These are phyloP conservation scores for Dione vanillae DNA, from an alignment of 2,888 invertebrate genomes.

Conservation along the genomic window DNA sequence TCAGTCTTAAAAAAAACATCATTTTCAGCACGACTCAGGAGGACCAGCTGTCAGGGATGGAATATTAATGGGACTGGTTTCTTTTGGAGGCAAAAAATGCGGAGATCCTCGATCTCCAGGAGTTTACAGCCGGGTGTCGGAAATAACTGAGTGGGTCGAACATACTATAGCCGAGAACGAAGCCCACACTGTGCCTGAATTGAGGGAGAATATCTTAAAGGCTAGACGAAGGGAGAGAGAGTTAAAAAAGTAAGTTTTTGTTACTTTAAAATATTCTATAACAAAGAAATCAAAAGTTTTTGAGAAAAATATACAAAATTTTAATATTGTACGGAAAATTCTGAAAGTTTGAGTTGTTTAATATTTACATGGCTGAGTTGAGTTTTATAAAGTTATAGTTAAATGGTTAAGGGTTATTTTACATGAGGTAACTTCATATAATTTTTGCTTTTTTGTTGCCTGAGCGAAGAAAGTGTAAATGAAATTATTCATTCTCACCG, in stretches of 20 bases:
- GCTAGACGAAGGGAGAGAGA: constrained; percentile 68
- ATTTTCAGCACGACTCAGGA: constrained; percentile 72
- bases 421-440: no score
- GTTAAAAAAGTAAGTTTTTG: constrained; percentile 60
- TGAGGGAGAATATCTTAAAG: constrained; percentile 66
- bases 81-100: constrained; percentile 77
- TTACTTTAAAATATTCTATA: neutral
- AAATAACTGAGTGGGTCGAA: constrained; percentile 73
- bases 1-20: no score
- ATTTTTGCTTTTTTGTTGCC: no score
- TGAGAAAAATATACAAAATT: no score
- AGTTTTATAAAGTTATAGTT: no score
- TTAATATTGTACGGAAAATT: no score
- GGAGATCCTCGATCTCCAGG: constrained; percentile 78
- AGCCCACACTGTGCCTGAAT: constrained; percentile 60
- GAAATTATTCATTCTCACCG: no score
- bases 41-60: constrained; percentile 77
- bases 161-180: constrained; percentile 65
- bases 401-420: no score
- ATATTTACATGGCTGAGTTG: no score
- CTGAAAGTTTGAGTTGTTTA: no score
- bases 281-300: neutral
- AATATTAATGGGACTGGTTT: constrained; percentile 72
- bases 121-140: constrained; percentile 71
- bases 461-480: no score